Percentiles rank a stretch among this genome's conserved stretches.
These are phyloP conservation scores for Crotalus helleri DNA, from an alignment of 2,113 vertebrate species.

Conservation along the genomic window DNA sequence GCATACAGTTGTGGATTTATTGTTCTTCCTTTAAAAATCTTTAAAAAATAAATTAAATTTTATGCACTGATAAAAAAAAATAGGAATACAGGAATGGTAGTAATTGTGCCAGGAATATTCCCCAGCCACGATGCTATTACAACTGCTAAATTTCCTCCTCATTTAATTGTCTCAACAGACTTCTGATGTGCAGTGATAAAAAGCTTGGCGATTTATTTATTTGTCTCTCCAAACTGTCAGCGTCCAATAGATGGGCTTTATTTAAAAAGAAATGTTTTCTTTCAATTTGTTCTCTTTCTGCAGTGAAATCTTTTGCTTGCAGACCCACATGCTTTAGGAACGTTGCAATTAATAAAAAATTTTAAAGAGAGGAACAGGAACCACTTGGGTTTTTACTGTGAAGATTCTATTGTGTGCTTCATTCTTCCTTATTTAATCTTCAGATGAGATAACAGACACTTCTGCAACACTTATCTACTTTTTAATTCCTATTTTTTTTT, in stretches of 20 bases:
- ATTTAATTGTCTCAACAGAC: constrained; percentile 17
- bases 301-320: constrained; percentile 23
- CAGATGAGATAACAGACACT: neutral
- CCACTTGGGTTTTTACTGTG: constrained; percentile 3
- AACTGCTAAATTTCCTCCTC: neutral
- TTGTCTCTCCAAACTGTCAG: neutral
- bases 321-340: constrained; percentile 3
- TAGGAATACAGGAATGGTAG: constrained; percentile 11
- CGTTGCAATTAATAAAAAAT: constrained; percentile 36
- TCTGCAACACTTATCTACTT: neutral
- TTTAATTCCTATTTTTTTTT: neutral
- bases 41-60: constrained; percentile 6
- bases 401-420: neutral
- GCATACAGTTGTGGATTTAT: neutral
- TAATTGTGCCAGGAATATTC: neutral
- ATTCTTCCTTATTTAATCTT: neutral
- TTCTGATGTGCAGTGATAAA: neutral
- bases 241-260: neutral
- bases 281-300: neutral
- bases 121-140: neutral
- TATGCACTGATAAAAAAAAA: neutral
- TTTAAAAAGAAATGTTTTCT: constrained; percentile 9
- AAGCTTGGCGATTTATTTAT: neutral
- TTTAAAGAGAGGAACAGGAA: constrained; percentile 23
- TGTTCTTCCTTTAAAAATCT: neutral